Conservation (phyloP, 2,888 invertebrate genomes). For the Agonopterix alstromeriana region DNA sequence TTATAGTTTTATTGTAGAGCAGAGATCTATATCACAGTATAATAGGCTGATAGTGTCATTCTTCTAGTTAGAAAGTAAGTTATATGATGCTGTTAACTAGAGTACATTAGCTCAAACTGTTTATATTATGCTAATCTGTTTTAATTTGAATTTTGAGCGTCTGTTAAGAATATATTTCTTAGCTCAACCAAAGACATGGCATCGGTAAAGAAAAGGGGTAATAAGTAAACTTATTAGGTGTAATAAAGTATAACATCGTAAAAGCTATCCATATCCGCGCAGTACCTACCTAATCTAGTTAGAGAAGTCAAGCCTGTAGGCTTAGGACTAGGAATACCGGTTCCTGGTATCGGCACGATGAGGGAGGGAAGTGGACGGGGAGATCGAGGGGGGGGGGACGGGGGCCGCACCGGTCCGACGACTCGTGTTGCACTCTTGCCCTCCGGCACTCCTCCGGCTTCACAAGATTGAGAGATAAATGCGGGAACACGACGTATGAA, state of each 20-base stretch:
- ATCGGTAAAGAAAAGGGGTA: too few species aligned
- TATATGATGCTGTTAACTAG: neutral
- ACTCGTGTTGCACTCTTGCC: constrained; percentile 50
- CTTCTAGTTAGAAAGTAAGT: neutral
- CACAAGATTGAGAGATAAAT: constrained; percentile 53
- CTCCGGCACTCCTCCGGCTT: constrained; percentile 32
- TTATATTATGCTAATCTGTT: neutral
- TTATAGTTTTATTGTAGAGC: neutral
- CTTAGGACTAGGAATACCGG: constrained; percentile 42
- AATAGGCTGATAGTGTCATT: too few species aligned
- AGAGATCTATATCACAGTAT: too few species aligned
- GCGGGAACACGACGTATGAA: constrained; percentile 26
- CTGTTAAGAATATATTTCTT: too few species aligned
- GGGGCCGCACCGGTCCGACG: constrained; percentile 30
- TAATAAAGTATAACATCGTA: too few species aligned
- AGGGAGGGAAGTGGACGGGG: constrained; percentile 19
- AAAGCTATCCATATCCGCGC: constrained; percentile 18
- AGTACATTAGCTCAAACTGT: neutral
- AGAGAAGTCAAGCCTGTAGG: constrained; percentile 25
- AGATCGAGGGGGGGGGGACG: constrained; percentile 17
- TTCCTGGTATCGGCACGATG: constrained; percentile 23
- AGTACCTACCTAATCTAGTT: constrained; percentile 63
- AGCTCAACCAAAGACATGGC: too few species aligned
- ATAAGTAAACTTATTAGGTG: too few species aligned
- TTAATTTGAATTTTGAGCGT: too few species aligned